Percentiles rank a stretch among this genome's conserved stretches.
phyloP scores from a whole-genome alignment of 2,797 vertebrate genomes.

The Gobio occitaniae region DNA sequence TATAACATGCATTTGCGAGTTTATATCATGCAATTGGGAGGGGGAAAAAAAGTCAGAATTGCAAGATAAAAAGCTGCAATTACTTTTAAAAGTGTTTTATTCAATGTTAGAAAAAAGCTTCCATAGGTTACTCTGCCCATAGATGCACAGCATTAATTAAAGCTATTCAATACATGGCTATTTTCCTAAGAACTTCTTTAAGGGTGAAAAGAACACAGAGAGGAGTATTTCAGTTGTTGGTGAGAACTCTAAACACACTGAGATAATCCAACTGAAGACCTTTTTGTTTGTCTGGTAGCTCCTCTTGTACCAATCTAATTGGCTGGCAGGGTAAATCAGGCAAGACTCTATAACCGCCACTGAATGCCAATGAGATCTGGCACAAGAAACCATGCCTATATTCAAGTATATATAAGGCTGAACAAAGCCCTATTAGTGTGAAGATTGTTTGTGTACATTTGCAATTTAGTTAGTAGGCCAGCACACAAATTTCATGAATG shows the following conservation, averaged over 20 bases:
- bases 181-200: not conserved
- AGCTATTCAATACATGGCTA: not conserved
- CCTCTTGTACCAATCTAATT: conserved; percentile 30
- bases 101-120: too few species aligned
- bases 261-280: conserved; percentile 41
- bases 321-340: conserved; percentile 39
- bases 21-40: too few species aligned
- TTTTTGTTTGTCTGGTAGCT: conserved; percentile 24
- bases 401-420: not conserved
- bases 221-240: conserved; percentile 19
- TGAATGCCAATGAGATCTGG: conserved; percentile 67
- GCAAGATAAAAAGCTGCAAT: too few species aligned
- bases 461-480: conserved; percentile 5
- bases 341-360: conserved; percentile 51
- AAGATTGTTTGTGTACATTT: conserved; percentile 20
- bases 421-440: conserved; percentile 9
- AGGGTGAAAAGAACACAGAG: not conserved
- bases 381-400: conserved; percentile 20
- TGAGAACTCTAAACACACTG: conserved; percentile 30
- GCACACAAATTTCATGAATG: not conserved
- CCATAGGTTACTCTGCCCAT: not conserved
- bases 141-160: not conserved
- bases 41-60: too few species aligned
- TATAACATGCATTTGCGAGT: too few species aligned
- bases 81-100: too few species aligned